These are phyloP conservation scores for Lithophane leautieri DNA, from an alignment of 2,888 invertebrate species.

Conservation along the genomic window DNA sequence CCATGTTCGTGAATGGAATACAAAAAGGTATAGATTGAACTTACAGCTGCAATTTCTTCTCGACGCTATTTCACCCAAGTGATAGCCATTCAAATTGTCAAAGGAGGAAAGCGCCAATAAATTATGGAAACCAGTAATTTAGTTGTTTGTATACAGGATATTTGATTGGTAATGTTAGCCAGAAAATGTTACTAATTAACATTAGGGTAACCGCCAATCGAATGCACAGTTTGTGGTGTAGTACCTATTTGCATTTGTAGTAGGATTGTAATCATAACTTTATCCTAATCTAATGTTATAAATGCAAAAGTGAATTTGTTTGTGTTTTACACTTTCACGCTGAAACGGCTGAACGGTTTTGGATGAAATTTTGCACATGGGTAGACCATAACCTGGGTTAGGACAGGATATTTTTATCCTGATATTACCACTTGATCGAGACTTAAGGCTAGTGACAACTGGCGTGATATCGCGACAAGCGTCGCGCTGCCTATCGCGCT, in stretches of 20 bases:
- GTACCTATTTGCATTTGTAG: neutral
- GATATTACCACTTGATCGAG: too few relatives aligned
- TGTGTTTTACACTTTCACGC: too few relatives aligned
- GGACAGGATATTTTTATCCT: too few relatives aligned
- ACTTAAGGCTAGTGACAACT: too few relatives aligned
- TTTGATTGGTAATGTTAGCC: slow-evolving; percentile 7
- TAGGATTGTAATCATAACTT: neutral
- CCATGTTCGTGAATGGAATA: slow-evolving; percentile 49
- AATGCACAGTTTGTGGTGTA: neutral
- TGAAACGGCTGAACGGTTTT: too few relatives aligned
- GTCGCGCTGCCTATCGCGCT: too few relatives aligned
- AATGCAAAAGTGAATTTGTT: too few relatives aligned
- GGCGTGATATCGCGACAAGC: too few relatives aligned
- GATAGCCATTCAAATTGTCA: slow-evolving; percentile 21
- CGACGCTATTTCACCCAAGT: slow-evolving; percentile 9
- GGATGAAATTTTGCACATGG: too few relatives aligned
- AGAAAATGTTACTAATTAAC: slow-evolving; percentile 16
- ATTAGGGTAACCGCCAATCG: slow-evolving; percentile 6
- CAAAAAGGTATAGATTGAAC: slow-evolving; percentile 40
- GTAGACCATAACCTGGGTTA: too few relatives aligned
- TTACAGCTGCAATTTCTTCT: slow-evolving; percentile 50
- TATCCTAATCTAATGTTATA: too few relatives aligned
- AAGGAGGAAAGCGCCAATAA: slow-evolving; percentile 1
- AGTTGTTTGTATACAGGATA: neutral
- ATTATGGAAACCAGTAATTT: slow-evolving; percentile 7